Evolutionary conservation across 1,140 invertebrate genomes (phyloP), one percentile per base, ranked within the genome.

Genomic region (Spodoptera frugiperda): DNA sequence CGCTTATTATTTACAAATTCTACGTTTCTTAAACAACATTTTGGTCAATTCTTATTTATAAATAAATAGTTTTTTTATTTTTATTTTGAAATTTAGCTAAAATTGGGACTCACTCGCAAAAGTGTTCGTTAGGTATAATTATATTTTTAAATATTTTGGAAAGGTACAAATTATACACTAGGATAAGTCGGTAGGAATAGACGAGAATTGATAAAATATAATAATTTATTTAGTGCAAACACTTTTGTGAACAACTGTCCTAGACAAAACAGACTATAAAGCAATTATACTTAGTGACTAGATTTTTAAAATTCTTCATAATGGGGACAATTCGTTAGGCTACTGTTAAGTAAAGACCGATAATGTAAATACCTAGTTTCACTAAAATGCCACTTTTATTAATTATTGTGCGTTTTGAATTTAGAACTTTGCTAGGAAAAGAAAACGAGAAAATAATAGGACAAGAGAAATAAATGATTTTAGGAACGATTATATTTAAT

Each of bases 31-130:
- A 93, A 80, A 86, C 78, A 91, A 93, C 85, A 86, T 92, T 80
- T 93, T 93, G 92, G 92, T 93, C 92, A 93, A 91, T 91, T 90
- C 89, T 91, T 92, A 91, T 89, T 72, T 88, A 84, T 80, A 89
- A 87, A 89, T 92, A 88, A 88, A 89, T 84, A 84, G 72, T 79
- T 80, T 77, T 80, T 77, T 78, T 78, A 33, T 33, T 71, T 82
- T 80, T 53, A 77, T 21, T 48, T 68, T 73, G 75, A 82, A 82
- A 80, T 82, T 83, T 78, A 74, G 76, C 67, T 82, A 78, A 78
- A 81, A 76, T 72, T 77, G 55, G 75, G 73, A 74, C 57, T 74
- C 57, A 74, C 67, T 82, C 75, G 68, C 78, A 82, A 82, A 59
- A 74, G 72, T 74, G 72, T 61, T 74, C 57, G 72, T 51, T 51